Evolutionary conservation across 2,797 vertebrate species (phyloP).

Genomic region (Arctocebus calabarensis): DNA sequence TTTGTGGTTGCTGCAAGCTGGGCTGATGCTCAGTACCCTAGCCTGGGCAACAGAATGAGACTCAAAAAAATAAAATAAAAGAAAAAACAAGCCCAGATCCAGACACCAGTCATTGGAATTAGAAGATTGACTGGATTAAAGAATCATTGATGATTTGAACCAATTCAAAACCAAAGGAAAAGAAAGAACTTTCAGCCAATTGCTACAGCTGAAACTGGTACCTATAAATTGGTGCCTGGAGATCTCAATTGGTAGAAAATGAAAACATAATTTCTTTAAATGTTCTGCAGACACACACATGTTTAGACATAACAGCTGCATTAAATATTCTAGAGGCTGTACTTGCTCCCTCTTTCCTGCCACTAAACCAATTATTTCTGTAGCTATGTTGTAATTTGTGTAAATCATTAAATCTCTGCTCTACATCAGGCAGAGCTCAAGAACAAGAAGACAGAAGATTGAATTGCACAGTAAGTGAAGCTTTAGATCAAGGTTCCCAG

Average conservation of each 20-base stretch:
- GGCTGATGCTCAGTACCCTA: too few relatives aligned
- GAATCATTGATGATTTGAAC: conserved; percentile 61
- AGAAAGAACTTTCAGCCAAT: background rate
- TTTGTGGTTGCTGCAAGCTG: too few relatives aligned
- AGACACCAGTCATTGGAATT: background rate
- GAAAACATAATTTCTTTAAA: background rate
- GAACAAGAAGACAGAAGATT: background rate
- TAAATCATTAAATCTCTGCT: background rate
- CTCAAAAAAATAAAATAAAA: too few relatives aligned
- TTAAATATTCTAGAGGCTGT: conserved; percentile 63
- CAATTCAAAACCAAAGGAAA: conserved; percentile 31
- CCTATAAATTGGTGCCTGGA: background rate
- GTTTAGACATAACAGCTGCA: conserved; percentile 60
- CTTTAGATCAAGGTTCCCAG: background rate
- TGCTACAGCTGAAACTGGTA: too few relatives aligned
- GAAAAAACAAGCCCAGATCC: conserved; percentile 40
- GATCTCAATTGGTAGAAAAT: background rate
- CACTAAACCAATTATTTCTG: background rate
- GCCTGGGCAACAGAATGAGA: too few relatives aligned
- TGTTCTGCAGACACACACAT: conserved; percentile 56
- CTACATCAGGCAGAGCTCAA: background rate
- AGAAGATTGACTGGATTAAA: conserved; percentile 24
- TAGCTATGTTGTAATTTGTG: background rate
- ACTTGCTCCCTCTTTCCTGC: conserved; percentile 68
- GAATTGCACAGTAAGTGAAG: background rate